Base-by-base conservation (phyloP, 2,888 invertebrate species). In the Ophioninae sp. region DNA sequence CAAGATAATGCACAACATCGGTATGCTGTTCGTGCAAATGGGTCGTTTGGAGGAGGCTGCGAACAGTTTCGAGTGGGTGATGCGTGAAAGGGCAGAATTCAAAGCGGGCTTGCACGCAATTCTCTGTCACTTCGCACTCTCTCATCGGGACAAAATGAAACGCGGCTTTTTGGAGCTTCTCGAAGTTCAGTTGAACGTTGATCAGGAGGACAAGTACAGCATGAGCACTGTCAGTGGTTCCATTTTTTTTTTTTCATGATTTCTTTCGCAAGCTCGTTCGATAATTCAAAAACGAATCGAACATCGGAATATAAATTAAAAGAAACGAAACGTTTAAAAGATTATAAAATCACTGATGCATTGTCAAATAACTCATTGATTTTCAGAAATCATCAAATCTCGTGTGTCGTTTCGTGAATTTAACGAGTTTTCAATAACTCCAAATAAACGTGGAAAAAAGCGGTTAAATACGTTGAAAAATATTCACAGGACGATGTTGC, bases 1-100 rank as follows among this genome's bases (percentile, higher is more conserved):
- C 89, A 98, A 98, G 94, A 98, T 99, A 87, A 98, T 99, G 96
- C 99, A 99, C 93, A 99, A 99, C 91, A 99, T 99, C 90, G 98
- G 98, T 0, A 95, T 99, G 85, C 95, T 99, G 37, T 97, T 99
- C 91, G 97, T 99, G 37, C 97, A 97, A 91, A 97, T 99, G 97
- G 98, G 98, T 41, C 98, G 99, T 92, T 98, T 98, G 93, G 97
- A 97, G 75, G 99, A 99, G 92, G 99, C 99, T 0, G 97, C 98
- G 67, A 97, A 97, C 5, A 98, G 98, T 89, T 98, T 99, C 93
- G 99, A 99, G 92, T 99, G 98, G 93, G 99, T 99, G 82, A 98
- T 99, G 98, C 97, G 97, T 76, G 99, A 99, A 93, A 96, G 97
- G 88, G 96, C 98, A 0, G 97, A 98, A 91, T 97, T 97, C 90